Conservation (phyloP, 2,113 vertebrate genomes). For the Petrocephalus microphthalmus region DNA sequence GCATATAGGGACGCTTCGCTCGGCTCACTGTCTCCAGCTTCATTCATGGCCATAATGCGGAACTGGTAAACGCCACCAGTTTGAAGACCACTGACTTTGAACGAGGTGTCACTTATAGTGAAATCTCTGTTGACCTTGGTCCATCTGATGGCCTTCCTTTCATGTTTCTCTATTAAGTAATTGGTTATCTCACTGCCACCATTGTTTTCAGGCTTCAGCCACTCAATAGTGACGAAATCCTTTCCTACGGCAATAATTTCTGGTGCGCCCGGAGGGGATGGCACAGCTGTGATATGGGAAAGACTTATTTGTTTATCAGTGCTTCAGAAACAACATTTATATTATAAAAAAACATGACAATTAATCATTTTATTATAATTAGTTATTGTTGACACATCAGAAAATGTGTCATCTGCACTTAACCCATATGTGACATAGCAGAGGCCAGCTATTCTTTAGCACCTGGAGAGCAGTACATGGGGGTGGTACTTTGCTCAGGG, state of each 20-base stretch:
- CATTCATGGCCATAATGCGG: conserved; percentile 89
- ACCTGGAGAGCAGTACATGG: too few species aligned
- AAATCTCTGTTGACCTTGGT: conserved; percentile 89
- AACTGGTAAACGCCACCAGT: conserved; percentile 92
- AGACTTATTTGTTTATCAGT: background rate
- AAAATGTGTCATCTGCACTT: too few species aligned
- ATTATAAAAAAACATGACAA: background rate
- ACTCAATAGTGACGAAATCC: conserved; percentile 90
- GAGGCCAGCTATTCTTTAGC: too few species aligned
- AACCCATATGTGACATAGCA: too few species aligned
- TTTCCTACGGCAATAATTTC: conserved; percentile 78
- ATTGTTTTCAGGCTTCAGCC: conserved; percentile 87
- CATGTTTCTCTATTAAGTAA: conserved; percentile 87
- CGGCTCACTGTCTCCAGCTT: conserved; percentile 88
- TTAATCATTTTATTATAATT: too few species aligned
- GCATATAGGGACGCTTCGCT: conserved; percentile 88
- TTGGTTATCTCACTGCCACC: conserved; percentile 84
- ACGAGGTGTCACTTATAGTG: conserved; percentile 75
- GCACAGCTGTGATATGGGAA: conserved; percentile 69
- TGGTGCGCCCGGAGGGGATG: conserved; percentile 77
- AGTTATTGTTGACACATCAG: too few species aligned
- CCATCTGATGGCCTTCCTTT: conserved; percentile 91
- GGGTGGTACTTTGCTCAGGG: too few species aligned
- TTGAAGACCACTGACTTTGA: conserved; percentile 80
- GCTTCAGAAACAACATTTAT: background rate